A percentile compares a stretch with the other conserved stretches of the same genome.
These are phyloP conservation scores for Chesias legatella DNA, from an alignment of 2,888 invertebrate species.

Conservation along the genomic window DNA sequence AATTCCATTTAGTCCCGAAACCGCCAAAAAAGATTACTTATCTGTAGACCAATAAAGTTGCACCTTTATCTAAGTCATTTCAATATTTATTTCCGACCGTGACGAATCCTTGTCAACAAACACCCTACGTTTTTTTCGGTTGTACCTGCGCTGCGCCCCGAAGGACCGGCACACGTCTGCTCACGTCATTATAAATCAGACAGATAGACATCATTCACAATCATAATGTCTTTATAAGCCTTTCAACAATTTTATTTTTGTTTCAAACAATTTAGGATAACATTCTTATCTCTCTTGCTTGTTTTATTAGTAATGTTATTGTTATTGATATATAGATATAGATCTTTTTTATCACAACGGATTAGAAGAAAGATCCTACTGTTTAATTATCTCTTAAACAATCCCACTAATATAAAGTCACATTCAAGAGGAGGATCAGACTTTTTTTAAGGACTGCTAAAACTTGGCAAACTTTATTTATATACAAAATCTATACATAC, in stretches of 20 bases:
- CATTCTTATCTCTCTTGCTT: no score
- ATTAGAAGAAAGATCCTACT: no score
- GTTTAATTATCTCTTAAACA: no score
- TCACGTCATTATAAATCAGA: slow-evolving; percentile 66
- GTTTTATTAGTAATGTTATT: no score
- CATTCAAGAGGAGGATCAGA: no score
- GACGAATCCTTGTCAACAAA: slow-evolving; percentile 68
- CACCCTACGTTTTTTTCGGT: slow-evolving; percentile 61
- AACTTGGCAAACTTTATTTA: no score
- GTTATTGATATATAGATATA: no score
- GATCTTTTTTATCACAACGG: no score
- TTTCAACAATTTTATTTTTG: slow-evolving; percentile 1
- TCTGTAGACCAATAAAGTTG: slow-evolving; percentile 21
- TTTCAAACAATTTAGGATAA: no score
- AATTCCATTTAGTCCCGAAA: neutral
- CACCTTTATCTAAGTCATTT: slow-evolving; percentile 14
- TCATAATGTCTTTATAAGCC: slow-evolving; percentile 32
- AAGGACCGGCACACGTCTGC: slow-evolving; percentile 53
- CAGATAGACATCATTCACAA: slow-evolving; percentile 53
- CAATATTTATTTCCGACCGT: slow-evolving; percentile 39
- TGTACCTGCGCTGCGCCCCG: slow-evolving; percentile 56
- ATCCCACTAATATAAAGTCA: no score
- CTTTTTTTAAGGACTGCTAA: no score
- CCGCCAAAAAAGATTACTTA: slow-evolving; percentile 19
- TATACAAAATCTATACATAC: no score